A percentile compares a stretch with the other conserved stretches of the same genome.
Conservation (phyloP, 2,888 invertebrate species). For the Creontiades dilutus region DNA sequence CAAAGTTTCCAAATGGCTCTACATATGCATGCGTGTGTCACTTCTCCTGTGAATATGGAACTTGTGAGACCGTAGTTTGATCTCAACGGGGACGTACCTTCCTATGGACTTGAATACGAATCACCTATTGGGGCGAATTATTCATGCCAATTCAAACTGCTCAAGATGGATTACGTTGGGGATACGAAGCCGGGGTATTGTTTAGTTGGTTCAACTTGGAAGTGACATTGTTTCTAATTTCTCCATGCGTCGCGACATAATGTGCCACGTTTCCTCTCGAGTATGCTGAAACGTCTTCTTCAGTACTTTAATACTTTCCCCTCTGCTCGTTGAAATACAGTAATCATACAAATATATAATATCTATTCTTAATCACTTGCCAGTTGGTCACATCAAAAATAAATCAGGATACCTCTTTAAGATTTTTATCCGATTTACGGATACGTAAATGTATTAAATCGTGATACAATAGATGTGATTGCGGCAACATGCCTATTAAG, state of each 20-base stretch:
- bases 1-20: not conserved
- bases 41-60: constrained; percentile 40
- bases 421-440: too few species aligned
- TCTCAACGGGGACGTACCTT: not conserved
- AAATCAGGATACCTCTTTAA: too few species aligned
- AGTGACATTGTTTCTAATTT: constrained; percentile 25
- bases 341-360: too few species aligned
- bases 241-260: not conserved
- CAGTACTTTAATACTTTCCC: too few species aligned
- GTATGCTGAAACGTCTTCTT: not conserved
- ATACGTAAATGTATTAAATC: too few species aligned
- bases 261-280: not conserved
- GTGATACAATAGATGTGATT: too few species aligned
- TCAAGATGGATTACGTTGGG: constrained; percentile 38
- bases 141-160: constrained; percentile 26
- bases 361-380: too few species aligned
- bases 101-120: constrained; percentile 50
- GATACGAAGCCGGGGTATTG: not conserved
- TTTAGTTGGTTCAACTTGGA: not conserved
- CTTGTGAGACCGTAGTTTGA: constrained; percentile 25
- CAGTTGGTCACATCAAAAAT: too few species aligned
- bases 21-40: constrained; percentile 46
- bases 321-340: too few species aligned
- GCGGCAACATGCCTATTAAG: too few species aligned
- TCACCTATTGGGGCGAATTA: not conserved